Evolutionary conservation across 2,113 vertebrate genomes (phyloP), one percentile per base, ranked within the genome.

Genomic region (Shinisaurus crocodilurus): DNA sequence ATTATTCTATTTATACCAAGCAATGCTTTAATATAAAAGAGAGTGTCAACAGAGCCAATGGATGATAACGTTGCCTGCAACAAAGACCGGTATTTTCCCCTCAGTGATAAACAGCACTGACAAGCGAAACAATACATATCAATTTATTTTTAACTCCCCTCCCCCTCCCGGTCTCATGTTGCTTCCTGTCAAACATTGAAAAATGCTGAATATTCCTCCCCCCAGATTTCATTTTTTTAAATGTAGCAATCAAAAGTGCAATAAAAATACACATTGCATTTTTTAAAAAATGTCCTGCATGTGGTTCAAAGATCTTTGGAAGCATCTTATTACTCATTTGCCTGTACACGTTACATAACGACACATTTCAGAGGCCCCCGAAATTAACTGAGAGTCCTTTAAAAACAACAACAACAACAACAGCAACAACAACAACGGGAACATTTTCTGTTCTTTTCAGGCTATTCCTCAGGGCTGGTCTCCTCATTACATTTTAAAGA

Each of bases 201-300:
- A 10, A 83, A 20, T 40, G 57, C 83, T 92, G 48, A 50, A 7
- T 45, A 10, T 34, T 63, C 8, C 2, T 1, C 0, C 3, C 20
- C 69, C n/a, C 86, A 88, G 20, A 3, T 50, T 79, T 87, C 65
- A 9, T 86, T 54, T 92, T 91, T 37, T 76, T 92, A 15, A 87
- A 95, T 92, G 83, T 8, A 45, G 75, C 93, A 86, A 57, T 88
- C 89, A 92, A 96, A 96, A 96, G 94, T 96, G 94, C 95, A 95
- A 93, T 94, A 90, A 88, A 90, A 87, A 87, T 88, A 90, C 87
- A 89, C 60, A 18, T 7, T 88, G 93, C 90, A 67, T 27, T 88
- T 85, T 50, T 48, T 32, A 2, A 0, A 0, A 12, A 29, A 15
- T 82, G 92, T 95, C 85, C 84, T 88, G 91, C 89, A 94, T 77